Conservation (phyloP, 64 coral and sea anemone genomes). For the Dendrophyllia cribrosa region DNA sequence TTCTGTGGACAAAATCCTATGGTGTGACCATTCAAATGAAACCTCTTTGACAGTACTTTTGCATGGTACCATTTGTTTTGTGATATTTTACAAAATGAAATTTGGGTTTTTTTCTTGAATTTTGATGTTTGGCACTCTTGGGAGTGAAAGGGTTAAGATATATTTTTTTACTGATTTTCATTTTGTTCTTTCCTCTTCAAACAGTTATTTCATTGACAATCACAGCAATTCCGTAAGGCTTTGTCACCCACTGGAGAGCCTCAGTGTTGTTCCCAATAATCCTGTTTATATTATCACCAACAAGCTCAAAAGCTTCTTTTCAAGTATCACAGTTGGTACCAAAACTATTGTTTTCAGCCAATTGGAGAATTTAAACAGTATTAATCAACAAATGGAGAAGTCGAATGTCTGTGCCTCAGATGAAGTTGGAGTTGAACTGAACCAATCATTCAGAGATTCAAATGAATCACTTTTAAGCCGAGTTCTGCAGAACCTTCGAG, state of each 20-base stretch:
- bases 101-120: too few relatives aligned
- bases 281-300: slow-evolving; percentile 15
- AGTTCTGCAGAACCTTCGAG: not conserved
- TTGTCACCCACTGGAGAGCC: not conserved
- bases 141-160: not conserved
- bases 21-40: too few relatives aligned
- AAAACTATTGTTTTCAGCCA: not conserved
- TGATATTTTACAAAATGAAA: too few relatives aligned
- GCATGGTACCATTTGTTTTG: too few relatives aligned
- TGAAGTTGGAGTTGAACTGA: not conserved
- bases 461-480: not conserved
- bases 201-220: not conserved
- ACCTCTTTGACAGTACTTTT: too few relatives aligned
- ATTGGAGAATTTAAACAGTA: not conserved
- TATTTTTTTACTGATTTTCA: not conserved
- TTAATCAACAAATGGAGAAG: not conserved
- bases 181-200: not conserved
- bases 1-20: too few relatives aligned
- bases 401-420: not conserved
- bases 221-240: not conserved
- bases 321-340: not conserved
- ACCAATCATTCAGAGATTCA: not conserved
- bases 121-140: too few relatives aligned
- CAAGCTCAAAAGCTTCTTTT: slow-evolving; percentile 30
- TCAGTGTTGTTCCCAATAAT: not conserved